These are phyloP conservation scores for Scleropages formosus DNA, from an alignment of 2,797 vertebrate genomes.

Conservation along the genomic window DNA sequence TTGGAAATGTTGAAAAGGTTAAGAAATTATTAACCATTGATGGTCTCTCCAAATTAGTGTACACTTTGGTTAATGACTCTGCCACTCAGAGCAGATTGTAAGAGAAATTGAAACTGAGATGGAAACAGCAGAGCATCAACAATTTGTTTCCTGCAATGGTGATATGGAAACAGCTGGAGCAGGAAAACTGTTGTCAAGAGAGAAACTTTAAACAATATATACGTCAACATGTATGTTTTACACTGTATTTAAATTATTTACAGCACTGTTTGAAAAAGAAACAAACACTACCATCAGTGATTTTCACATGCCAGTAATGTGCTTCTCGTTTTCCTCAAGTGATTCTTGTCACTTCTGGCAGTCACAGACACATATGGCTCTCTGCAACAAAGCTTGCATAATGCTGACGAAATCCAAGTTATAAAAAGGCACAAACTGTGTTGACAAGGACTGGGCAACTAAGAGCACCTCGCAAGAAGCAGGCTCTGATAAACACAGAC, in stretches of 20 bases:
- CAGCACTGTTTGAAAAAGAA: not conserved
- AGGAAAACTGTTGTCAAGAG: too few relatives aligned
- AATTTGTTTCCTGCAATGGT: too few relatives aligned
- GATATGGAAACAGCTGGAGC: too few relatives aligned
- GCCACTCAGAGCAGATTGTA: too few relatives aligned
- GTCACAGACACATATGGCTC: not conserved
- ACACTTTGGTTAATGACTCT: too few relatives aligned
- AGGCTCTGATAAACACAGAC: not conserved
- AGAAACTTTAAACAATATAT: too few relatives aligned
- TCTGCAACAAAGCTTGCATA: conserved; percentile 24
- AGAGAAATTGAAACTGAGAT: too few relatives aligned
- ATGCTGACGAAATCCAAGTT: conserved; percentile 25
- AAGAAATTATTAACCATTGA: too few relatives aligned
- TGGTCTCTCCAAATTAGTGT: too few relatives aligned
- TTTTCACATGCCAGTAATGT: not conserved
- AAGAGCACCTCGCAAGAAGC: not conserved
- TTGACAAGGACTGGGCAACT: not conserved
- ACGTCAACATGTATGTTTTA: not conserved
- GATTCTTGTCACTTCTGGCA: not conserved
- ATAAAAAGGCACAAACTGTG: conserved; percentile 12
- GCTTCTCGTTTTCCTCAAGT: not conserved
- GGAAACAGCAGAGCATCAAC: too few relatives aligned
- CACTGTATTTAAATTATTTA: not conserved
- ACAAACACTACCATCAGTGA: conserved; percentile 2
- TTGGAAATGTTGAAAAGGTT: too few relatives aligned